A percentile compares a stretch with the other conserved stretches of the same genome.
These are phyloP conservation scores for Syrrhaptes paradoxus DNA, from an alignment of 2,113 vertebrate genomes.

Conservation along the genomic window DNA sequence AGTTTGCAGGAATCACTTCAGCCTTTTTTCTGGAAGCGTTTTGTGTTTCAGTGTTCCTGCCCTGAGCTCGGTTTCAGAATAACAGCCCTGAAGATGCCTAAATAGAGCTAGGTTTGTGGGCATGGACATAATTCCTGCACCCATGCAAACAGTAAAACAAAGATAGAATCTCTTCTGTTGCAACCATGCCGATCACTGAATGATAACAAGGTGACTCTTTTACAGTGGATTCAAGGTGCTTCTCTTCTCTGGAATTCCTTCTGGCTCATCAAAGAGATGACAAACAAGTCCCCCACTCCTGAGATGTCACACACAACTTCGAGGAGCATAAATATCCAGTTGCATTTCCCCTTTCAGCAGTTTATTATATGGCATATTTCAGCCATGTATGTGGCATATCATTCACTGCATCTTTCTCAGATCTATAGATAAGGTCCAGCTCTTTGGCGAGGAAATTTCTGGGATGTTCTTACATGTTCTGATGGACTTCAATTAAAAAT, in stretches of 20 bases:
- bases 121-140: constrained; percentile 26
- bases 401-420: background rate
- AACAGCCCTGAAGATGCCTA: constrained; percentile 27
- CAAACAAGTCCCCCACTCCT: constrained; percentile 59
- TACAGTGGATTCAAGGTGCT: constrained; percentile 50
- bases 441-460: background rate
- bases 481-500: background rate
- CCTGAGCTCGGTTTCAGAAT: background rate
- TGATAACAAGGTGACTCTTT: constrained; percentile 66
- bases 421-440: background rate
- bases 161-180: constrained; percentile 2
- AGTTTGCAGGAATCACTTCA: background rate
- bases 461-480: background rate
- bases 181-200: constrained; percentile 34
- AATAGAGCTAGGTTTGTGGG: constrained; percentile 18
- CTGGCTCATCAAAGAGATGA: constrained; percentile 51
- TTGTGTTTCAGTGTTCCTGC: background rate
- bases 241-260: constrained; percentile 53
- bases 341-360: background rate
- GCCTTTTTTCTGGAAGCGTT: background rate
- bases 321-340: constrained; percentile 51
- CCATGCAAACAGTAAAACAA: constrained; percentile 26
- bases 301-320: background rate
- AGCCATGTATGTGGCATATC: background rate
- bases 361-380: constrained; percentile 9